Base-by-base conservation (phyloP, 2,113 vertebrate species). In the Haliaeetus leucogaster region DNA sequence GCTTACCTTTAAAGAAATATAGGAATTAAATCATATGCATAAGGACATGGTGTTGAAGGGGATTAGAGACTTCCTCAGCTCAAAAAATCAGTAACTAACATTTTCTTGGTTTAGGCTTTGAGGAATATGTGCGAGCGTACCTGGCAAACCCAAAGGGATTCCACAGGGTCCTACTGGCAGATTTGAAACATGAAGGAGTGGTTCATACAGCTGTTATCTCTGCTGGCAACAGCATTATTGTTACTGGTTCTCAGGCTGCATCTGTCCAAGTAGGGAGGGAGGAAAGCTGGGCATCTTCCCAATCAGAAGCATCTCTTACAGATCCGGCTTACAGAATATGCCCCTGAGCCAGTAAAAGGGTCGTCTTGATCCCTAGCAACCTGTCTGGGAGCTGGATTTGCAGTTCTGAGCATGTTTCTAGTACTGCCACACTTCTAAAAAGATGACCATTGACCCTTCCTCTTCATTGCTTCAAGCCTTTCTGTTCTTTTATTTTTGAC, bases 221-320 rank as follows among this genome's bases (percentile, higher is more conserved):
- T 13, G 79, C 95, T 12, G 96, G 98, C 68, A 87, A 96, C 55
- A 96, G 95, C 27, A 92, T 97, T 47, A 78, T 98, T 5, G 50
- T 97, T 87, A 98, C 98, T 0, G 98, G 98, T 47, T 98, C 98
- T 29, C 96, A 94, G 27, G 98, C 99, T 53, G 97, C 98, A 9
- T 97, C 98, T 38, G 97, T 99, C 86, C 97, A 98, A 96, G 99
- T 95, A 30, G 95, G 96, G n/a, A 65, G n/a, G 11, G 29, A 48
- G 42, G 11, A 62, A 67, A 25, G 21, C 11, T 20, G 32, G 20
- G 26, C 47, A 56, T 6, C 19, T 42, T 65, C 55, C 73, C 66
- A 25, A 1, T 13, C 47, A 62, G 40, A 42, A 61, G 14, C 56
- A 47, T 25, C 78, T 53, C 61, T 38, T 14, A 56, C 32, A 94